These are phyloP conservation scores for Eremophila alpestris DNA, from an alignment of 2,797 vertebrate genomes.

Conservation along the genomic window DNA sequence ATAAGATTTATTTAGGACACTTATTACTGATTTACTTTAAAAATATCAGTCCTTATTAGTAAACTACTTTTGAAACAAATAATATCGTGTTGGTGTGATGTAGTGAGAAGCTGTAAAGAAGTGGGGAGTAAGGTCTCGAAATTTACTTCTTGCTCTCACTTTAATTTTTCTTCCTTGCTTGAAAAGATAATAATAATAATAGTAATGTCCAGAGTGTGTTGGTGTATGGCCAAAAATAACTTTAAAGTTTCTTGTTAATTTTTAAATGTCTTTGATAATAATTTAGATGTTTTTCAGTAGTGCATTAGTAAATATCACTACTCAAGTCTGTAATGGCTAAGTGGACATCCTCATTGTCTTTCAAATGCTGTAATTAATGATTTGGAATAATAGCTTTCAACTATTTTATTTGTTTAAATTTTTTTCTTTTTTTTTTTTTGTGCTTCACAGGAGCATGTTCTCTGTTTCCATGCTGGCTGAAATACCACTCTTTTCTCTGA, in stretches of 20 bases:
- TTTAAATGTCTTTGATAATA: not conserved
- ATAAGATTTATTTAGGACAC: not conserved
- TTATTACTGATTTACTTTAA: not conserved
- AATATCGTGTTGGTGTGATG: not conserved
- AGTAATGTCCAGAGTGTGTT: not conserved
- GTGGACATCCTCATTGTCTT: not conserved
- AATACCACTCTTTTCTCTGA: not conserved
- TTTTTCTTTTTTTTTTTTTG: not conserved
- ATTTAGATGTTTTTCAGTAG: not conserved
- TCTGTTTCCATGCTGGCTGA: not conserved
- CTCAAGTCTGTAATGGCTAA: not conserved
- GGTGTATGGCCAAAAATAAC: not conserved
- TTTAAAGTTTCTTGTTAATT: not conserved
- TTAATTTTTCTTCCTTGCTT: not conserved
- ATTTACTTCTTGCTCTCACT: not conserved
- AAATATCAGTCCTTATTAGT: not conserved
- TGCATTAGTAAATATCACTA: not conserved
- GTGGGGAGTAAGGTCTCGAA: not conserved
- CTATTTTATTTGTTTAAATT: not conserved
- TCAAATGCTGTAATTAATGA: not conserved
- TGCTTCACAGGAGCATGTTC: not conserved
- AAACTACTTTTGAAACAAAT: not conserved
- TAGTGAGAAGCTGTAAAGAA: not conserved
- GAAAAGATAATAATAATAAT: not conserved
- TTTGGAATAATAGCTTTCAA: not conserved